phyloP scores from a whole-genome alignment of 2,888 invertebrate species.

The Matsumyia berberina region DNA sequence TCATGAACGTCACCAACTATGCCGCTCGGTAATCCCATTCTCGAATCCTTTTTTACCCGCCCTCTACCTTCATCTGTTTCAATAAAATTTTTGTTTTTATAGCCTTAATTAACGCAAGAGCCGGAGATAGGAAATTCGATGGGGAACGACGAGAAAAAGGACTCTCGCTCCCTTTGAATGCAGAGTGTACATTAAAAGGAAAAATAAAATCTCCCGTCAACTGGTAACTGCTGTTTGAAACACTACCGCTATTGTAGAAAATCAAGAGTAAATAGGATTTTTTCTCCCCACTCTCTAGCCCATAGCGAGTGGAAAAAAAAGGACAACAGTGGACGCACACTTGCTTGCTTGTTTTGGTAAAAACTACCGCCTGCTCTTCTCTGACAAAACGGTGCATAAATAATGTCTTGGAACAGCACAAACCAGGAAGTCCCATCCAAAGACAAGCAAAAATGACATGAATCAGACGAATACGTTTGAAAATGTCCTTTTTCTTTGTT shows the following conservation, averaged over 20 bases:
- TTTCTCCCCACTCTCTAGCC: neutral
- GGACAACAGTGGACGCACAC: constrained; percentile 49
- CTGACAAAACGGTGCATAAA: constrained; percentile 47
- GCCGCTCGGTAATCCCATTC: constrained; percentile 45
- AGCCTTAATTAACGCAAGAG: constrained; percentile 65
- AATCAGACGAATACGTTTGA: constrained; percentile 66
- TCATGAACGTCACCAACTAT: constrained; percentile 50
- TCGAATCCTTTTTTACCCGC: constrained; percentile 16
- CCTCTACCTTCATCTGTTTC: constrained; percentile 27
- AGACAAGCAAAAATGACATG: constrained; percentile 63
- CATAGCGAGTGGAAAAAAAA: constrained; percentile 24
- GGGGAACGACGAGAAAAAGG: constrained; percentile 18
- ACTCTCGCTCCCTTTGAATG: constrained; percentile 4
- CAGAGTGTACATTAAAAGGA: constrained; percentile 10
- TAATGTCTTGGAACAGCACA: constrained; percentile 56
- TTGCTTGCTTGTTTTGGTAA: constrained; percentile 49
- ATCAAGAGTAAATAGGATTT: constrained; percentile 47
- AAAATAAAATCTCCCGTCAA: constrained; percentile 25
- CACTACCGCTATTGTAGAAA: constrained; percentile 41
- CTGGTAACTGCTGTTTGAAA: constrained; percentile 57
- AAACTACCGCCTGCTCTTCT: constrained; percentile 6
- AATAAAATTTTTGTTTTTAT: constrained; percentile 62
- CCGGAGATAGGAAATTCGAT: constrained; percentile 37
- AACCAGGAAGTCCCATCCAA: constrained; percentile 67
- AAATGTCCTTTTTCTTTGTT: constrained; percentile 44